Percentiles rank a stretch among this genome's conserved stretches.
Conservation (phyloP, 2,888 invertebrate species). For the Diplazon laetatorius region DNA sequence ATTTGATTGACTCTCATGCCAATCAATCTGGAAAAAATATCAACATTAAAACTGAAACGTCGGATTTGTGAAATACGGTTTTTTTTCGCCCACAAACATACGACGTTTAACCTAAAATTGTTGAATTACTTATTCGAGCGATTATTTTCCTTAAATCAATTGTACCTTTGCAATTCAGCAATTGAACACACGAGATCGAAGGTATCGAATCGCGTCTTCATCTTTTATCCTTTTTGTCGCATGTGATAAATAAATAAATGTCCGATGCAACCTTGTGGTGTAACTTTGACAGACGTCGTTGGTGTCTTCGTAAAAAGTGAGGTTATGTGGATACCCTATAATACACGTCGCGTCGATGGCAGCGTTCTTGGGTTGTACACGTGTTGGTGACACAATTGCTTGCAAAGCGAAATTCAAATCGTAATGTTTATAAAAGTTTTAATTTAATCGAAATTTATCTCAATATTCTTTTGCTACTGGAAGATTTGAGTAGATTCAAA, state of each 20-base stretch:
- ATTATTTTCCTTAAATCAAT: background rate
- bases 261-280: background rate
- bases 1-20: constrained; percentile 98
- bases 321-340: too few species aligned
- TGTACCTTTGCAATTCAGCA: constrained; percentile 92
- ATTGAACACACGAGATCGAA: constrained; percentile 95
- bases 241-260: constrained; percentile 27
- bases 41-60: background rate
- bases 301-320: too few species aligned
- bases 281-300: too few species aligned
- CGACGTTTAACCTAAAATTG: constrained; percentile 69
- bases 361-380: too few species aligned
- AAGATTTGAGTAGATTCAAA: too few species aligned
- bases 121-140: constrained; percentile 18
- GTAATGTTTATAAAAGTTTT: too few species aligned
- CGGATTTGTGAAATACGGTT: background rate
- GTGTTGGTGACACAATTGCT: too few species aligned
- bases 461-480: too few species aligned
- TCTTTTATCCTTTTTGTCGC: constrained; percentile 80
- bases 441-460: too few species aligned
- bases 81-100: background rate
- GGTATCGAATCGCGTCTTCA: constrained; percentile 97
- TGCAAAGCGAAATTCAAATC: too few species aligned
- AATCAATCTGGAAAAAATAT: constrained; percentile 85
- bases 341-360: too few species aligned